Percentiles rank a stretch among this genome's conserved stretches.
phyloP scores from a whole-genome alignment of 2,888 invertebrate species.

The Linnaemya vulpina region DNA sequence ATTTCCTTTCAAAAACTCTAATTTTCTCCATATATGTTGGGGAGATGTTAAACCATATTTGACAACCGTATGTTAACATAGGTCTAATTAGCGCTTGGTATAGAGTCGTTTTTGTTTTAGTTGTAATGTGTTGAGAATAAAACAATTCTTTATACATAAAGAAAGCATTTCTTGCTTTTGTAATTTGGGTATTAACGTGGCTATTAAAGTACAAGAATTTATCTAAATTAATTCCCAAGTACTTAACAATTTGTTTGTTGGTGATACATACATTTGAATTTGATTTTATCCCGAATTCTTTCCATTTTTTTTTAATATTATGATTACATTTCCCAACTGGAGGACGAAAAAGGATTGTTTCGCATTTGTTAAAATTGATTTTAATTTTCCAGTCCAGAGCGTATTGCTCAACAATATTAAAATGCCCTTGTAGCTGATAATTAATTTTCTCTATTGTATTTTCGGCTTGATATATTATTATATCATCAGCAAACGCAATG shows the following conservation, averaged over 20 bases:
- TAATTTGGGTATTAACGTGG: neutral
- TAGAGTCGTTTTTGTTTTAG: too few relatives aligned
- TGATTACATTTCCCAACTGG: too few relatives aligned
- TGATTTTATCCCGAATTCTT: too few relatives aligned
- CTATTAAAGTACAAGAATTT: neutral
- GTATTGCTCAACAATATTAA: too few relatives aligned
- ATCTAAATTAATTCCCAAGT: neutral
- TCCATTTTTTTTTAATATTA: too few relatives aligned
- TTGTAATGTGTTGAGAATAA: neutral
- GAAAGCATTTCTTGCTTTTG: neutral
- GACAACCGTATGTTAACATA: neutral
- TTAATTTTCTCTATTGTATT: too few relatives aligned
- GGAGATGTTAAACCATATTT: neutral
- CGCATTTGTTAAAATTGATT: too few relatives aligned
- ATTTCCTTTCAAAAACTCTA: neutral
- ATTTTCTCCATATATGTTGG: neutral
- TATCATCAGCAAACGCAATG: too few relatives aligned
- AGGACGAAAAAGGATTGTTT: too few relatives aligned
- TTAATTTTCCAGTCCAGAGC: too few relatives aligned
- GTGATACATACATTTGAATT: neutral
- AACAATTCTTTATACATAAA: neutral
- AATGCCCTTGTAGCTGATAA: too few relatives aligned
- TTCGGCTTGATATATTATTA: too few relatives aligned
- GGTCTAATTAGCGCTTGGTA: neutral
- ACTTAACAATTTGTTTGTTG: neutral